Percentiles rank a stretch among this genome's conserved stretches.
phyloP scores from a whole-genome alignment of 2,888 invertebrate species.

The Drosophila mimica region DNA sequence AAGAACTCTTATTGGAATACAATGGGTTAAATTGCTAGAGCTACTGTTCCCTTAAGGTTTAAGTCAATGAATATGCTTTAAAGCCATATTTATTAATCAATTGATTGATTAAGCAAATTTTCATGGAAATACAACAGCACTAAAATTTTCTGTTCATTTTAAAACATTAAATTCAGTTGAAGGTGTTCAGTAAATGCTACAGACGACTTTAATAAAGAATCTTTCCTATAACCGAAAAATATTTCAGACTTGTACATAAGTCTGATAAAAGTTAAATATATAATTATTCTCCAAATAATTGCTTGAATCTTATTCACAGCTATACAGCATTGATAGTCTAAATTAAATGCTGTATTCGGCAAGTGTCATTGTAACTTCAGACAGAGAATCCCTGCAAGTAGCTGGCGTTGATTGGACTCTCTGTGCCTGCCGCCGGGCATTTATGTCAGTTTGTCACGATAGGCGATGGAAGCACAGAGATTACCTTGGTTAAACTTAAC shows the following conservation, averaged over 20 bases:
- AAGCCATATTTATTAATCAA: neutral
- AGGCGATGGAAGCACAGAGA: conserved; percentile 78
- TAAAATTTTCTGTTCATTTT: neutral
- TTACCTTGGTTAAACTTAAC: conserved; percentile 80
- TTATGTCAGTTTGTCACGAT: conserved; percentile 80
- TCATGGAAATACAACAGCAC: neutral
- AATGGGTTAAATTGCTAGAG: neutral
- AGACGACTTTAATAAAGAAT: too few species aligned
- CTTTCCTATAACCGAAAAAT: neutral
- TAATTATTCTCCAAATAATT: neutral
- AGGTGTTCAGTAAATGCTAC: too few species aligned
- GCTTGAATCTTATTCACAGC: neutral
- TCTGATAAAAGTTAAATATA: neutral
- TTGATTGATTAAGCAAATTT: neutral
- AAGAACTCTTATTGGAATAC: neutral
- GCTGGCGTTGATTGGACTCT: conserved; percentile 80
- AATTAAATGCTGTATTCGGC: conserved; percentile 11
- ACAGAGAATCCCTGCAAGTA: conserved; percentile 64
- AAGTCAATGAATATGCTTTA: neutral
- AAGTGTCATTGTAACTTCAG: conserved; percentile 34
- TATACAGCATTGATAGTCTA: neutral
- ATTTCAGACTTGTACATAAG: too few species aligned
- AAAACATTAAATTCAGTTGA: neutral
- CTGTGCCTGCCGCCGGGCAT: conserved; percentile 75
- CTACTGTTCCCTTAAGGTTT: too few species aligned